Base-by-base conservation (phyloP, 1,140 invertebrate species). In the Coelopa frigida region DNA sequence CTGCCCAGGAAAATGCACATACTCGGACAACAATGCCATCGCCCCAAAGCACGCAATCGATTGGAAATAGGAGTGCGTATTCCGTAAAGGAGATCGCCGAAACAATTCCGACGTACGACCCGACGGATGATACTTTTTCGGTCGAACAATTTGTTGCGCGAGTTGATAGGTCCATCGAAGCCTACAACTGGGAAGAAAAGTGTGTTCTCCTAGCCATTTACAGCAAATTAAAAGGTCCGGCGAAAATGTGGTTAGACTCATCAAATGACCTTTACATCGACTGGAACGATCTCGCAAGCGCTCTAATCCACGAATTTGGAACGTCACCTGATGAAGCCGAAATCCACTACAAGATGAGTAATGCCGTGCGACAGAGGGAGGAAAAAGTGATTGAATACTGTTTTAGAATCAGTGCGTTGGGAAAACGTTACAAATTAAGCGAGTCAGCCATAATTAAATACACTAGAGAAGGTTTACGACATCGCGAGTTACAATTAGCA, bases 21-120 rank as follows among this genome's bases (percentile, higher is more conserved):
- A 14, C 15, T 18, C 20, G 29, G 17, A 20, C 5, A 29, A 15
- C 24, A 36, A 36, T 3, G 11, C 7, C 35, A 14, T 23, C 11
- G 18, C 12, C 1, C 12, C 12, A n/a, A n/a, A n/a, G n/a, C n/a
- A n/a, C n/a, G n/a, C n/a, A n/a, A n/a, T n/a, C n/a, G n/a, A n/a
- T n/a, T n/a, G 17, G 15, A 44, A 11, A 32, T 11, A 15, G 27
- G 5, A 3, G 29, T 3, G 5, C 17, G 5, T 21, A 44, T 29
- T 44, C 46, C 7, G 48, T 50, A 5, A 50, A 41, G 37, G 42
- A 50, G 29, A 50, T 44, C 11, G 43, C 43, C 12, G 37, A 45
- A 31, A 40, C 37, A 3, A 32, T 45, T 14, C 43, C 48, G n/a
- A 32, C 32, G 12, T 48, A 41, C 23, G 15, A 48, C 35, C 46